Base-by-base conservation (phyloP, 1,140 invertebrate species). In the Apis mellifera region DNA sequence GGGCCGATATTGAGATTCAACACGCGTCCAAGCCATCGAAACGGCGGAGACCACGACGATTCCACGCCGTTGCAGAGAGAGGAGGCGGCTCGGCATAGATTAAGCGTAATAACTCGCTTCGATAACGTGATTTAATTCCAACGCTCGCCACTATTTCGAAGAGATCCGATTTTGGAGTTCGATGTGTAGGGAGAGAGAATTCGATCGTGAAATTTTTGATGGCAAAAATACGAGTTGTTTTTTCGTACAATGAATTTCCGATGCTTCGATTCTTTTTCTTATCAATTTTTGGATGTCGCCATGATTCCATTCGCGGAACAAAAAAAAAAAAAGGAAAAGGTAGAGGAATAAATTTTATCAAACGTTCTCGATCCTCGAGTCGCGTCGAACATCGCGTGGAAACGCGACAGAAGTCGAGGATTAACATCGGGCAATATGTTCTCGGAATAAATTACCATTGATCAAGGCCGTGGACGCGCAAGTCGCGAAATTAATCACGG, bases 1-100 rank as follows among this genome's bases (percentile, higher is more conserved):
- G 81, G 75, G 69, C 42, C 60, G 84, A 42, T 84, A 90, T 91
- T 91, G 84, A 87, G 84, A 91, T 91, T 91, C 90, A 82, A 70
- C 66, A 70, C 82, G 81, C 86, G 89, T 84, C 71, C 83, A 66
- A 87, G 87, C 88, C 89, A 90, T 91, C 88, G 89, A 89, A 89
- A 88, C 78, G 80, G 48, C 59, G 72, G 78, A 78, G 79, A 70
- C 72, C n/a, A 21, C 23, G 65, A 8, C 52, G 74, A 83, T 72
- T 84, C 71, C 65, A 79, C 76, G 65, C 52, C 57, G 64, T 64
- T 7, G 60, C 8, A 7, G 68, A 83, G 17, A n/a, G n/a, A n/a
- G n/a, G n/a, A 60, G 32, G 60, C 2, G 32, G 32, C 32, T 70
- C 23, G 85, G 64, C 72, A 79, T 84, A 74, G 78, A 88, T 87